phyloP scores from a whole-genome alignment of 2,797 vertebrate genomes.

The Gymnoscopelus braueri region DNA sequence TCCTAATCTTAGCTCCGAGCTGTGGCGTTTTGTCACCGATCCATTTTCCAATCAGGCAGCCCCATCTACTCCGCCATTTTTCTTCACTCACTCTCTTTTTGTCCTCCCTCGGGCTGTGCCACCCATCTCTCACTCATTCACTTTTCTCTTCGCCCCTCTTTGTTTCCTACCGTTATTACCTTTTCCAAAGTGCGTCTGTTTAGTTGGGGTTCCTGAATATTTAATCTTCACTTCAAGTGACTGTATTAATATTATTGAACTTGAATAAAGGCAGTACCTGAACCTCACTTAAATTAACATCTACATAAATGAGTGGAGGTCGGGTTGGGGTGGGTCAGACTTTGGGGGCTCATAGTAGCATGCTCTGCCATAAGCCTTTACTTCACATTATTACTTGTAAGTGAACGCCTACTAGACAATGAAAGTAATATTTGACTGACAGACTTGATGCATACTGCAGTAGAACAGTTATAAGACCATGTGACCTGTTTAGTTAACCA shows the following conservation, averaged over 20 bases:
- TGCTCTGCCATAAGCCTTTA: not conserved
- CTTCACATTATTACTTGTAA: slow-evolving; percentile 11
- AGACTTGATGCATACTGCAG: no score
- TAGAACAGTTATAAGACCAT: no score
- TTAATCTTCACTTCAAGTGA: slow-evolving; percentile 48
- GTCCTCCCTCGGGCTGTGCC: slow-evolving; percentile 69
- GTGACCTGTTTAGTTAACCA: no score
- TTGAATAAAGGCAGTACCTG: slow-evolving; percentile 48
- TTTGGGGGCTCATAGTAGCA: no score
- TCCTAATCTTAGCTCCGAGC: slow-evolving; percentile 88
- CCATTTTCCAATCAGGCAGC: slow-evolving; percentile 81
- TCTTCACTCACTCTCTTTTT: slow-evolving; percentile 50
- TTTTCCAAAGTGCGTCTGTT: slow-evolving; percentile 52
- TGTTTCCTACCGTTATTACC: slow-evolving; percentile 37
- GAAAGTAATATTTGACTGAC: not conserved
- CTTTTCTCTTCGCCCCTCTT: slow-evolving; percentile 55
- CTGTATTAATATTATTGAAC: slow-evolving; percentile 46
- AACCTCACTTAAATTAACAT: slow-evolving; percentile 39
- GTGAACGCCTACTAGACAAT: slow-evolving; percentile 27
- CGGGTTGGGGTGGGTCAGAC: not conserved
- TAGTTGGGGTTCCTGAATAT: slow-evolving; percentile 47
- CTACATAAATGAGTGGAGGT: slow-evolving; percentile 5
- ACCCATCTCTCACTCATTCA: slow-evolving; percentile 63
- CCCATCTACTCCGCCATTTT: slow-evolving; percentile 71
- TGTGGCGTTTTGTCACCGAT: slow-evolving; percentile 83